Conservation (phyloP, 2,113 vertebrate species). For the Stigmatopora argus region DNA sequence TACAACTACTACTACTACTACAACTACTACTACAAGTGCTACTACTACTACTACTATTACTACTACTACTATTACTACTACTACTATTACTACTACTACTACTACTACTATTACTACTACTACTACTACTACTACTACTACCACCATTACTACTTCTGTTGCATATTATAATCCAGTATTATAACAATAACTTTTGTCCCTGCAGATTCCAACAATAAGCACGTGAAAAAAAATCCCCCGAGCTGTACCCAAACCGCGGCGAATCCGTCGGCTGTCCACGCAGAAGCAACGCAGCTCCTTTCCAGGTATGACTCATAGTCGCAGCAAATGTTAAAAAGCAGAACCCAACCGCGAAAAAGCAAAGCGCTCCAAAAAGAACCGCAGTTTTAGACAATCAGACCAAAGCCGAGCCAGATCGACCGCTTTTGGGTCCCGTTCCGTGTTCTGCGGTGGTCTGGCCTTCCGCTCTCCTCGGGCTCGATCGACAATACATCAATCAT, state of each 20-base stretch:
- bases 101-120: too few species aligned
- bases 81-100: too few species aligned
- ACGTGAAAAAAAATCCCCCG: background rate
- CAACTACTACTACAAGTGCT: too few species aligned
- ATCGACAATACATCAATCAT: background rate
- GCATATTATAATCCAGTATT: too few species aligned
- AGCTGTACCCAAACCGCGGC: conserved; percentile 38
- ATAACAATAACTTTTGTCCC: too few species aligned
- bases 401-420: conserved; percentile 53
- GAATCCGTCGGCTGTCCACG: conserved; percentile 53
- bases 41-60: too few species aligned
- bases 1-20: too few species aligned
- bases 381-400: conserved; percentile 44
- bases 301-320: conserved; percentile 44
- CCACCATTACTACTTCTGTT: too few species aligned
- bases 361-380: conserved; percentile 55
- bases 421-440: conserved; percentile 41
- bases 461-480: conserved; percentile 43
- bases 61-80: too few species aligned
- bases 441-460: conserved; percentile 40
- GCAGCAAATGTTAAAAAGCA: conserved; percentile 45
- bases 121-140: too few species aligned
- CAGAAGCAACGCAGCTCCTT: conserved; percentile 47
- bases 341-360: conserved; percentile 48
- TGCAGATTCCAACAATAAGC: background rate